phyloP scores from a whole-genome alignment of 2,888 invertebrate genomes.

The Epinotia nisella region DNA sequence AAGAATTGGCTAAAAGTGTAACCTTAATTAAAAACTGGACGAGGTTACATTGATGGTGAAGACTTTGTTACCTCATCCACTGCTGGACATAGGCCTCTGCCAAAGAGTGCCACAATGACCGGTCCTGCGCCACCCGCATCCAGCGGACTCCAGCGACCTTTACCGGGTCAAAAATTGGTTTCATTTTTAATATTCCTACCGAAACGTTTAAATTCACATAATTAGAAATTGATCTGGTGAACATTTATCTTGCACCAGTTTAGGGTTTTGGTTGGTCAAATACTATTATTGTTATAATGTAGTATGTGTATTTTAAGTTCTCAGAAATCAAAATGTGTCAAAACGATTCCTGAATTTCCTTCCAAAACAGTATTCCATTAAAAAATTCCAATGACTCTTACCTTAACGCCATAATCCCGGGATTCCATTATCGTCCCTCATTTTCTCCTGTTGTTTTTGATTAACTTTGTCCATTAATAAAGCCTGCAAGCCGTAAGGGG shows the following conservation, averaged over 20 bases:
- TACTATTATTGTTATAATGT: neutral
- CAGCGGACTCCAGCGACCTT: too few species aligned
- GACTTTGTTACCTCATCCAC: too few species aligned
- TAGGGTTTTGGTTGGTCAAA: neutral
- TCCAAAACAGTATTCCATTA: neutral
- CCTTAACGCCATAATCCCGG: conserved; percentile 25
- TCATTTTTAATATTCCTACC: too few species aligned
- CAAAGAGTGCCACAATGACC: too few species aligned
- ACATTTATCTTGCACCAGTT: neutral
- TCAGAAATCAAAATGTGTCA: neutral
- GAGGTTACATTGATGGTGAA: too few species aligned
- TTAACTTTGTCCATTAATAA: conserved; percentile 40
- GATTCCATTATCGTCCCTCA: conserved; percentile 16
- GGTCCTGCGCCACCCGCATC: too few species aligned
- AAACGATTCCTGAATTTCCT: neutral
- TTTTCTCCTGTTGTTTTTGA: conserved; percentile 31
- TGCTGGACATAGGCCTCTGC: too few species aligned
- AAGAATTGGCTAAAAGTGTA: too few species aligned
- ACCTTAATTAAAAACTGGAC: too few species aligned
- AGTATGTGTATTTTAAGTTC: neutral
- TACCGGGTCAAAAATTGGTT: too few species aligned
- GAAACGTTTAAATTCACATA: too few species aligned
- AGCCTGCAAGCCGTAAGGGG: conserved; percentile 18
- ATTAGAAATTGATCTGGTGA: too few species aligned
- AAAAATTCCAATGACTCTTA: conserved; percentile 12